Conservation (phyloP, 23 tunicate genomes). For the Trididemnum miniatum region DNA sequence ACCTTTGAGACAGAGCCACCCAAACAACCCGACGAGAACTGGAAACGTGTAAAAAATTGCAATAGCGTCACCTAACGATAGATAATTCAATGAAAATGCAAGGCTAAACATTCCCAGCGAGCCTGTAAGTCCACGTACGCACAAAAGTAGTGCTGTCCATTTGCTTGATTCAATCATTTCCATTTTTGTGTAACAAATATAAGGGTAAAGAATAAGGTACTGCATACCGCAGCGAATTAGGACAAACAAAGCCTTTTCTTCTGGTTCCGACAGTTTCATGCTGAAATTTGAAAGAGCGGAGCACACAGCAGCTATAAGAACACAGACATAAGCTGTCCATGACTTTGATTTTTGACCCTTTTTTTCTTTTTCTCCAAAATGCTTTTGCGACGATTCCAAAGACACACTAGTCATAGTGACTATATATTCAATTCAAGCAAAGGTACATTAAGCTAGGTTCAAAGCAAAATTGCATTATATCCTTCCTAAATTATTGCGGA, state of each 20-base stretch:
- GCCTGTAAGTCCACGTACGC: neutral
- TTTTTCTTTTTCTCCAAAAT: too few species aligned
- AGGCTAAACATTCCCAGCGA: neutral
- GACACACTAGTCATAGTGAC: too few species aligned
- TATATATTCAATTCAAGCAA: too few species aligned
- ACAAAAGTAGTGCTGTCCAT: neutral
- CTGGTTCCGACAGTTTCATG: neutral
- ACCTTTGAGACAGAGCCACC: constrained; percentile 30
- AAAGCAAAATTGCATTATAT: too few species aligned
- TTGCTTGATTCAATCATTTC: neutral
- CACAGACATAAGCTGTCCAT: neutral
- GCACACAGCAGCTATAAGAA: neutral
- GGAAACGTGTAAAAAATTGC: constrained; percentile 31
- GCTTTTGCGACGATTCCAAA: too few species aligned
- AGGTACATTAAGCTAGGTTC: too few species aligned
- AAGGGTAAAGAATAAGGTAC: neutral
- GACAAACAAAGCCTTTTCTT: neutral
- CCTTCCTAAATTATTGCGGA: too few species aligned
- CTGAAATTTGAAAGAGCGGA: neutral
- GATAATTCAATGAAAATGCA: constrained; percentile 2
- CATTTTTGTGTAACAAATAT: neutral
- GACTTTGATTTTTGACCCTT: too few species aligned
- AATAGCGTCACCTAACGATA: constrained; percentile 18
- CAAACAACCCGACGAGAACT: constrained; percentile 23
- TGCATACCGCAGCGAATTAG: neutral